Evolutionary conservation across 1,140 invertebrate genomes (phyloP).

Genomic region (Drosophila trapezifrons): DNA sequence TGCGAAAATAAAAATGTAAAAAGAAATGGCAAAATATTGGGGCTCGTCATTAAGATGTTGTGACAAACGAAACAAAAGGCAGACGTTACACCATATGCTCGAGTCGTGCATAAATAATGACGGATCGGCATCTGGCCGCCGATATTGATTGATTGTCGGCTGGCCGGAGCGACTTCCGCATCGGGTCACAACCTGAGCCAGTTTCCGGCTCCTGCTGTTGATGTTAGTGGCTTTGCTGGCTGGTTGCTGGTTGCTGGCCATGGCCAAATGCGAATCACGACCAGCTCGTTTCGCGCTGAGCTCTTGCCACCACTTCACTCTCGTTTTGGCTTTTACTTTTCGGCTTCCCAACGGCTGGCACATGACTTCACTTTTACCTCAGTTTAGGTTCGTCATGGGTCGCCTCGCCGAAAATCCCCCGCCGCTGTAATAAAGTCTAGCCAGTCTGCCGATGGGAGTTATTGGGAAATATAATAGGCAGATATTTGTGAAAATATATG

Average conservation of each 20-base stretch:
- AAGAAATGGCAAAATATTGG: conserved; percentile 33
- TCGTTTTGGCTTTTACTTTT: conserved; percentile 74
- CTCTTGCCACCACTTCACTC: conserved; percentile 50
- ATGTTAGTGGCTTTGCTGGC: background rate
- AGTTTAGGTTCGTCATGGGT: conserved; percentile 30
- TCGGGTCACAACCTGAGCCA: conserved; percentile 32
- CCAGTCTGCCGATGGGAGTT: background rate
- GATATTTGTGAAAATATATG: too few species aligned
- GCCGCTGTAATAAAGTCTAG: conserved; percentile 1
- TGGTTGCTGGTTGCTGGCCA: conserved; percentile 16
- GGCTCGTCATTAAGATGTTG: conserved; percentile 41
- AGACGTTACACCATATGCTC: conserved; percentile 39
- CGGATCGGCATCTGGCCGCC: background rate
- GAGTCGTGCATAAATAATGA: conserved; percentile 42
- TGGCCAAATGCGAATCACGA: conserved; percentile 51
- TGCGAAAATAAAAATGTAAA: conserved; percentile 15
- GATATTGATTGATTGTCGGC: conserved; percentile 42
- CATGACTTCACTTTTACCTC: conserved; percentile 57
- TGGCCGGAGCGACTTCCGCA: conserved; percentile 17
- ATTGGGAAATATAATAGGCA: background rate
- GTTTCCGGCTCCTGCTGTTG: conserved; percentile 52
- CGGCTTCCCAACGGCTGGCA: conserved; percentile 34
- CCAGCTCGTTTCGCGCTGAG: conserved; percentile 19
- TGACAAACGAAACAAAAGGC: conserved; percentile 52
- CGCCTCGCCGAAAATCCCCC: background rate